Conservation (phyloP, 2,113 vertebrate genomes). For the Emydocephalus ijimae region DNA sequence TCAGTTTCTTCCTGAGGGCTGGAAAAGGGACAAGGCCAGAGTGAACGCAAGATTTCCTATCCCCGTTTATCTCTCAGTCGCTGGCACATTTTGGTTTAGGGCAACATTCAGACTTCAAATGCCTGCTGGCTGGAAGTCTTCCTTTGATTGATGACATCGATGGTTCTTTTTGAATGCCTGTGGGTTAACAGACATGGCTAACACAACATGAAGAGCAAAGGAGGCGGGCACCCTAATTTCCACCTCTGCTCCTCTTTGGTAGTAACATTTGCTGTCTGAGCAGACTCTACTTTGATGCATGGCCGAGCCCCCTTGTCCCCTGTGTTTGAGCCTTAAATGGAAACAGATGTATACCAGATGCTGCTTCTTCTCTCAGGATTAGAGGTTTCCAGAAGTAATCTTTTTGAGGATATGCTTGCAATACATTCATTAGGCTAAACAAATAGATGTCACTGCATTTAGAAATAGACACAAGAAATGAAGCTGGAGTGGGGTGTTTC, state of each 20-base stretch:
- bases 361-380: background rate
- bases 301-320: background rate
- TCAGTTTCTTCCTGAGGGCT: background rate
- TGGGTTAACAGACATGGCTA: background rate
- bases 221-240: background rate
- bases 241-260: background rate
- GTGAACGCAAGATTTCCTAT: background rate
- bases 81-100: background rate
- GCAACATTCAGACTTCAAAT: background rate
- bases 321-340: background rate
- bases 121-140: background rate
- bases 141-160: background rate
- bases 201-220: background rate
- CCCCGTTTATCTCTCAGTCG: background rate
- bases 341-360: slow-evolving; percentile 8
- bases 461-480: background rate
- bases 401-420: background rate
- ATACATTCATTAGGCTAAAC: background rate
- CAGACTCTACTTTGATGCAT: background rate
- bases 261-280: background rate
- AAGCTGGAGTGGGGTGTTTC: background rate
- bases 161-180: background rate
- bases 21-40: background rate
- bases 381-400: slow-evolving; percentile 3
- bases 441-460: background rate